Conservation (phyloP, 2,888 invertebrate species). For the Spodoptera littoralis region DNA sequence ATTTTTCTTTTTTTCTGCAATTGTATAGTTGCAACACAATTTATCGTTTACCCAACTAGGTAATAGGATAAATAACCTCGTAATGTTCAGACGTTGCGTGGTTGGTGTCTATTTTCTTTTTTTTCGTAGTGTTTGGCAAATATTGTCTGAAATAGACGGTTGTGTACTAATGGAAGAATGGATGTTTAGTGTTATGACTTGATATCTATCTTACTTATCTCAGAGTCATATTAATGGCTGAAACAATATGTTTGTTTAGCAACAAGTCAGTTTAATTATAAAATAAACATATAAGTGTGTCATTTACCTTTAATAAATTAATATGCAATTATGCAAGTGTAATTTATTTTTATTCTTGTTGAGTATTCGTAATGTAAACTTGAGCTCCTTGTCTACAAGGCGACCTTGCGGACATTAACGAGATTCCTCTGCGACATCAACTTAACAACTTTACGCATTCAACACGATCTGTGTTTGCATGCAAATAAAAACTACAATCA, state of each 20-base stretch:
- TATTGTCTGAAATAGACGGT: conserved; percentile 11
- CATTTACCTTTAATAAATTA: conserved; percentile 19
- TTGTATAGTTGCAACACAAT: conserved; percentile 17
- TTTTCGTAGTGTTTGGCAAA: conserved; percentile 29
- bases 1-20: not conserved
- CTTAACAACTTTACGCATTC: conserved; percentile 36
- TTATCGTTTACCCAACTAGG: conserved; percentile 19
- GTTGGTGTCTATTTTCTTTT: conserved; percentile 19
- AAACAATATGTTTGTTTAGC: conserved; percentile 18
- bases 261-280: conserved; percentile 26
- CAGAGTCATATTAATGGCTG: conserved; percentile 3
- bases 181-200: not conserved
- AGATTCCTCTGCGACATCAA: conserved; percentile 48
- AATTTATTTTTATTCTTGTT: conserved; percentile 24
- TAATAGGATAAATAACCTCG: conserved; percentile 30
- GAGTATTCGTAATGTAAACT: conserved; percentile 25
- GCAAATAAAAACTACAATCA: conserved; percentile 78
- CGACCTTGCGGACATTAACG: conserved; percentile 26
- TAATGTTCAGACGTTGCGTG: conserved; percentile 29
- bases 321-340: conserved; percentile 9
- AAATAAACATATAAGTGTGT: conserved; percentile 12
- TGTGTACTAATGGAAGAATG: conserved; percentile 6
- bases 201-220: conserved; percentile 6
- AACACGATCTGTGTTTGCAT: conserved; percentile 56
- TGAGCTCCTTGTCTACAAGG: conserved; percentile 31